Evolutionary conservation across 2,113 vertebrate species (phyloP).

Genomic region (Apaloderma vittatum): DNA sequence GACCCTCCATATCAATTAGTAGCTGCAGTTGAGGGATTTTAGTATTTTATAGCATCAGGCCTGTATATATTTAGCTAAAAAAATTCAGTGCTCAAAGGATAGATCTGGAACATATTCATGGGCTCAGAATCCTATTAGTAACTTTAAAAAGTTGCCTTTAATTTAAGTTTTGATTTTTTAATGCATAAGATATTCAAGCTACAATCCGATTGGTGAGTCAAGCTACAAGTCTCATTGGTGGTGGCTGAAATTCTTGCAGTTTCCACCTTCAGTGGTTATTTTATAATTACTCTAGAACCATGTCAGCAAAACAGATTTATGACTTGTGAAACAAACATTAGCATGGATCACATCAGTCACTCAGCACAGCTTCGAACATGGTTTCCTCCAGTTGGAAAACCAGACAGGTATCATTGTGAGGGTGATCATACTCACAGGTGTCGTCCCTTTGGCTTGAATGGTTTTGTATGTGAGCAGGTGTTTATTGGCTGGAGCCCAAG

Average conservation of each 20-base stretch:
- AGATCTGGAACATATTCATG: background rate
- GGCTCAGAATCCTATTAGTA: background rate
- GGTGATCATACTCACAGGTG: background rate
- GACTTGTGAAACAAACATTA: background rate
- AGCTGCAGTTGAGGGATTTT: background rate
- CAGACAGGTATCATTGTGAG: background rate
- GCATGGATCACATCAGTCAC: background rate
- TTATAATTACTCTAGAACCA: background rate
- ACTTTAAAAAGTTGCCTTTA: background rate
- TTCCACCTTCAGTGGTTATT: background rate
- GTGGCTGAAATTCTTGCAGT: background rate
- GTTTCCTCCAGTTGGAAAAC: background rate
- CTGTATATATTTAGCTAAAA: background rate
- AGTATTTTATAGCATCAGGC: background rate
- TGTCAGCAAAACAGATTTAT: background rate
- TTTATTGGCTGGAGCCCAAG: background rate
- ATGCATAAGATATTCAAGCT: background rate
- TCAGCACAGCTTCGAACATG: background rate
- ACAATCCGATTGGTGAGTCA: too few relatives aligned
- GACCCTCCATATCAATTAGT: background rate
- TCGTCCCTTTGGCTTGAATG: background rate
- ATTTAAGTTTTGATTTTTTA: background rate
- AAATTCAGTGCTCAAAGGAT: background rate
- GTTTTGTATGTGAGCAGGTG: conserved; percentile 1
- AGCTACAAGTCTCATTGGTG: background rate